Base-by-base conservation (phyloP, 1,140 invertebrate genomes). In the Aethina tumida region DNA sequence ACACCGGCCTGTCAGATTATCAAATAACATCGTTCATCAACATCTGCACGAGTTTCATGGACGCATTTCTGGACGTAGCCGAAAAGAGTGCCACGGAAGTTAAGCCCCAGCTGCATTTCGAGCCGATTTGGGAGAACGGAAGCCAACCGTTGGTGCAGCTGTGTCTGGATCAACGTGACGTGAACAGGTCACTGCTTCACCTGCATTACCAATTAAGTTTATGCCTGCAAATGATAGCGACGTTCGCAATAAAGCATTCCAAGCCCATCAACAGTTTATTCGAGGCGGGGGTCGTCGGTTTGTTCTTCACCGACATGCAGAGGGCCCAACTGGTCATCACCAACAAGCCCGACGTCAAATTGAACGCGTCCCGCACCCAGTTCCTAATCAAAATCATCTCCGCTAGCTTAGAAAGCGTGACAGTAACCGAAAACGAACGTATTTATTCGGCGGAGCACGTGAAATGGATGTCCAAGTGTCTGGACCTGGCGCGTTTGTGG, bases 221-320 rank as follows among this genome's bases (percentile, higher is more conserved):
- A 30, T 74, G 83, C 1, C 64, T 93, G 26, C 75, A 84, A 41
- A 83, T 89, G 56, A 75, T 91, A 39, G 74, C 84, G 7, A 67
- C 73, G 29, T 90, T 93, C 52, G 77, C 75, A 47, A 57, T 93
- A 19, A 89, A 81, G 57, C 65, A 75, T 39, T 59, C 75, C 17
- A 85, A 80, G 57, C 74, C 85, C 17, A 57, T 90, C 45, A 70
- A 72, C 56, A 71, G 74, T 46, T 63, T 95, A 3, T 95, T 90
- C 52, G 85, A 92, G 56, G 66, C 70, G 14, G 68, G 73, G 57
- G 74, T 81, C 57, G 63, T 62, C 54, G 49, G 38, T 37, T 43
- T 47, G 21, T 52, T 52, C 37, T 59, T 58, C 38, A 45, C 45
- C 15, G 56, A 53, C 47, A 49, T 59, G 15, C 52, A 53, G 41